phyloP scores from a whole-genome alignment of 2,888 invertebrate genomes.

The Harpalus rubripes region DNA sequence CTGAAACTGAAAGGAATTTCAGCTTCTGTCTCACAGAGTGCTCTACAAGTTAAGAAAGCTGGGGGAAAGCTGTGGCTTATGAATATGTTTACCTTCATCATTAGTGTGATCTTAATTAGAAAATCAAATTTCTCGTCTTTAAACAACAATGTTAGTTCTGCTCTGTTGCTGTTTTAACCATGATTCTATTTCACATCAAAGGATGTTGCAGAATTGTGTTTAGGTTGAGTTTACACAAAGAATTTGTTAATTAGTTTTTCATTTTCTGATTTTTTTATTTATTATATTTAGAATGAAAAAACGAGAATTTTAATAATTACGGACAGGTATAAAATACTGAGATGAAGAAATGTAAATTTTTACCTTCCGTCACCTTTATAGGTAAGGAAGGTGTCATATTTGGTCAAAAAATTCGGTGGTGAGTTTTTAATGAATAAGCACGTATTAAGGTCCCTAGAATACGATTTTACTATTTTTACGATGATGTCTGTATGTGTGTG shows the following conservation, averaged over 20 bases:
- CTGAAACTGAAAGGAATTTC: not conserved
- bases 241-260: not conserved
- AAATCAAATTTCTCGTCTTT: slow-evolving; percentile 55
- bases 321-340: not conserved
- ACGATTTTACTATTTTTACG: no score
- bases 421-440: no score
- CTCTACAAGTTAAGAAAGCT: slow-evolving; percentile 35
- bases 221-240: not conserved
- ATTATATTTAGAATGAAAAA: not conserved
- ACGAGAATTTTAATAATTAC: not conserved
- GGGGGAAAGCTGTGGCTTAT: slow-evolving; percentile 41
- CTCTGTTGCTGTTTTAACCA: not conserved
- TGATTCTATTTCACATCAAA: not conserved
- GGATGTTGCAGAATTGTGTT: not conserved
- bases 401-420: no score
- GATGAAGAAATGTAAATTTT: not conserved
- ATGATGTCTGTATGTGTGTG: no score
- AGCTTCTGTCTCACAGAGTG: slow-evolving; percentile 32
- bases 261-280: not conserved
- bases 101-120: slow-evolving; percentile 53
- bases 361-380: no score
- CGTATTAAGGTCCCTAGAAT: no score
- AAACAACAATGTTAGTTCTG: slow-evolving; percentile 18
- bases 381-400: no score
- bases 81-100: slow-evolving; percentile 50